Evolutionary conservation across 2,113 vertebrate species (phyloP).

Genomic region (Larimichthys polyactis): DNA sequence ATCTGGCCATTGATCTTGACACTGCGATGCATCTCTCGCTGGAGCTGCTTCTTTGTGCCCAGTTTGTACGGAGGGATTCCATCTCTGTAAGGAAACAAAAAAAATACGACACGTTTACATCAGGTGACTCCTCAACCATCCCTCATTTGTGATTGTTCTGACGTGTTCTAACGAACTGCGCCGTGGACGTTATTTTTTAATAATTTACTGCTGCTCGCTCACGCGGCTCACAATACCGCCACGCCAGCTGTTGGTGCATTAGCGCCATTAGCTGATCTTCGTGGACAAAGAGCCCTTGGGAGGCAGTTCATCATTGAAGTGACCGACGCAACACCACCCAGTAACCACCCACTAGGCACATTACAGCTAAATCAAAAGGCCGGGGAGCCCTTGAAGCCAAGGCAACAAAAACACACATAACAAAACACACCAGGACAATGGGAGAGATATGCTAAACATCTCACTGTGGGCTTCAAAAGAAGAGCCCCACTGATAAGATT

Average conservation of each 20-base stretch:
- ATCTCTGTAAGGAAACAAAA: slow-evolving; percentile 85
- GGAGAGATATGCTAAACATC: slow-evolving; percentile 74
- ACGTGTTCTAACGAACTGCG: not conserved
- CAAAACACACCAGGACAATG: slow-evolving; percentile 69
- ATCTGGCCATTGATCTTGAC: slow-evolving; percentile 97
- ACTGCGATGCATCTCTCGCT: slow-evolving; percentile 95
- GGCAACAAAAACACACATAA: slow-evolving; percentile 70
- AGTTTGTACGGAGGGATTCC: slow-evolving; percentile 94
- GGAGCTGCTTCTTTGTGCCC: slow-evolving; percentile 95
- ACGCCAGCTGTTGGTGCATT: slow-evolving; percentile 41
- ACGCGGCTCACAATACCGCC: slow-evolving; percentile 2
- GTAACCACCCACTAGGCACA: slow-evolving; percentile 59
- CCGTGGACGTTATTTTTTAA: not conserved
- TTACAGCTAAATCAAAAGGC: slow-evolving; percentile 73
- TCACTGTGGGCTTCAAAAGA: slow-evolving; percentile 58
- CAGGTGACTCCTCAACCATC: not conserved
- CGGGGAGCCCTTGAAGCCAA: slow-evolving; percentile 61
- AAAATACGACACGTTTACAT: not conserved
- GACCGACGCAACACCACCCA: slow-evolving; percentile 58
- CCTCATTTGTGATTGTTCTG: too few species aligned
- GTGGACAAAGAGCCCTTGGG: slow-evolving; percentile 26
- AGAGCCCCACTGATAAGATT: slow-evolving; percentile 64
- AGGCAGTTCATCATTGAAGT: slow-evolving; percentile 66
- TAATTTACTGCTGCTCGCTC: not conserved
- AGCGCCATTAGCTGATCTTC: slow-evolving; percentile 56